These are phyloP conservation scores for Eulemur rubriventer DNA, from an alignment of 2,797 vertebrate species.

Conservation along the genomic window DNA sequence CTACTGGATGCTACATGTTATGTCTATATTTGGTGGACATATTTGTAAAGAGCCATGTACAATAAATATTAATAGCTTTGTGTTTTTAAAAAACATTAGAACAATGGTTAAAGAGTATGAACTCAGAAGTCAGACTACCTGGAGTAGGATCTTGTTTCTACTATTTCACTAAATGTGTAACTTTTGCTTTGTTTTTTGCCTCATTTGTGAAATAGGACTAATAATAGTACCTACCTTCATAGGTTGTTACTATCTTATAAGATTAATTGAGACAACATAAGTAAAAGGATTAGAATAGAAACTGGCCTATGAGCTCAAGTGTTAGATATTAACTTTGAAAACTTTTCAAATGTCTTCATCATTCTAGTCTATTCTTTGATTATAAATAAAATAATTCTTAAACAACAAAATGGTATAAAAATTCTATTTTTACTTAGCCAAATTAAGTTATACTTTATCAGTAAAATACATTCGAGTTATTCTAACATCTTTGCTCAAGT, in stretches of 20 bases:
- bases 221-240: neutral
- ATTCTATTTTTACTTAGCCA: constrained; percentile 25
- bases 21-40: neutral
- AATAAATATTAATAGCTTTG: neutral
- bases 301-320: neutral
- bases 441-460: neutral
- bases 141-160: neutral
- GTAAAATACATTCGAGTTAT: neutral
- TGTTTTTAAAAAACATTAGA: neutral
- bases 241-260: neutral
- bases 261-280: neutral
- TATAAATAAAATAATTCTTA: neutral
- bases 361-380: neutral
- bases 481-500: neutral
- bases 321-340: neutral
- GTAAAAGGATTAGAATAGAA: neutral
- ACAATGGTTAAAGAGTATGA: neutral
- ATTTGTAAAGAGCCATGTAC: neutral
- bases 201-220: neutral
- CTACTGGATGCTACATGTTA: neutral
- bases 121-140: neutral
- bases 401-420: neutral
- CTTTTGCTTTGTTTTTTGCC: neutral
- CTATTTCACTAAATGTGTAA: neutral
- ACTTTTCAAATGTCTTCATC: constrained; percentile 9